Evolutionary conservation across 2,888 invertebrate species (phyloP).

Genomic region (Exocentrus adspersus): DNA sequence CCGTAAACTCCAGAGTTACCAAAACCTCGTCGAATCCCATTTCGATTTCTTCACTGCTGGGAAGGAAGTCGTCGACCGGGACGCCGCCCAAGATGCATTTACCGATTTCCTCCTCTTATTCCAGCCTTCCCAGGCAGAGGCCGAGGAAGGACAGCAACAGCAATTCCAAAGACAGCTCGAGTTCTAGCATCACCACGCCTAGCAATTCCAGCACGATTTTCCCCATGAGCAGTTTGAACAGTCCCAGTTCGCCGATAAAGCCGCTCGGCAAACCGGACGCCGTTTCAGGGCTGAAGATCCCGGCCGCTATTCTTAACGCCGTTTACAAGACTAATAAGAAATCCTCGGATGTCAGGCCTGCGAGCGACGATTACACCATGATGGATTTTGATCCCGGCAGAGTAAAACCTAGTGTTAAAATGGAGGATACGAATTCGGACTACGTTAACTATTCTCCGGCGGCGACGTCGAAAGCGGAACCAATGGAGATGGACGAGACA

Average conservation of each 20-base stretch:
- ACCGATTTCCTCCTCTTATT: slow-evolving; percentile 64
- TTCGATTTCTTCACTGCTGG: slow-evolving; percentile 44
- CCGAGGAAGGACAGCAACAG: slow-evolving; percentile 47
- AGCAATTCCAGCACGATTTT: slow-evolving; percentile 72
- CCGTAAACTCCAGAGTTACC: slow-evolving; percentile 49
- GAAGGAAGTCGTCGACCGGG: slow-evolving; percentile 60
- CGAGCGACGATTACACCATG: slow-evolving; percentile 53
- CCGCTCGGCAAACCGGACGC: slow-evolving; percentile 49
- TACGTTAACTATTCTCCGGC: slow-evolving; percentile 60
- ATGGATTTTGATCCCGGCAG: slow-evolving; percentile 57
- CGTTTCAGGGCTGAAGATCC: slow-evolving; percentile 50
- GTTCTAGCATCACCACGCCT: slow-evolving; percentile 67
- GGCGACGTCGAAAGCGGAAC: slow-evolving; percentile 50
- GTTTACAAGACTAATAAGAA: slow-evolving; percentile 43
- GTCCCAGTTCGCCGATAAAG: slow-evolving; percentile 73
- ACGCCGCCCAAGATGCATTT: slow-evolving; percentile 65
- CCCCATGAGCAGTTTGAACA: slow-evolving; percentile 74
- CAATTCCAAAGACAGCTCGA: slow-evolving; percentile 62
- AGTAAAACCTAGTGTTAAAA: slow-evolving; percentile 25
- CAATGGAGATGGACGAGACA: slow-evolving; percentile 33
- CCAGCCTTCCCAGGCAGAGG: slow-evolving; percentile 62
- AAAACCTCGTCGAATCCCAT: slow-evolving; percentile 52
- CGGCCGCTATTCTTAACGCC: slow-evolving; percentile 53
- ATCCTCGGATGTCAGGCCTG: slow-evolving; percentile 11
- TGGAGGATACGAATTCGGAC: slow-evolving; percentile 47